Base-by-base conservation (phyloP, 2,797 vertebrate species). In the Bucorvus abyssinicus region DNA sequence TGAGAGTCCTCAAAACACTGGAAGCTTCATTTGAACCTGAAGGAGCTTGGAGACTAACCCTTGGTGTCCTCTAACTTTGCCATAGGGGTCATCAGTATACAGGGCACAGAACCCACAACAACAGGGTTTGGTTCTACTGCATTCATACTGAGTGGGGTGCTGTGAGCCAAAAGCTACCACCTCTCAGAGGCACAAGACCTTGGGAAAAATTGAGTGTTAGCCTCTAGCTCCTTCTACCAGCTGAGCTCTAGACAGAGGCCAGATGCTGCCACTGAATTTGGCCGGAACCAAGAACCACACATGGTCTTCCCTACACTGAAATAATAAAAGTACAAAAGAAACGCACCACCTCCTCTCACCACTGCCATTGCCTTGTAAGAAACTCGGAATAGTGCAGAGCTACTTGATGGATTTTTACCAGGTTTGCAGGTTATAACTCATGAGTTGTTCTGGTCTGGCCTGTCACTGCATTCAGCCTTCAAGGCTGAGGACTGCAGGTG, bases 331-430 rank as follows among this genome's bases (percentile, higher is more conserved):
- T 5, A 10, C 14, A 57, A 79, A 69, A 55, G 12, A 61, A 84
- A 67, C 5, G 9, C 6, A 30, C 21, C 23, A 45, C 9, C 18
- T 71, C 56, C n/a, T n/a, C 16, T 14, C 57, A 52, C 29, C 12
- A 60, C 22, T 0, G 0, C 26, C n/a, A 17, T 1, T 29, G 18
- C 14, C 18, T 67, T 21, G 3, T n/a, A 89, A 63, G 63, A 40
- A 71, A 36, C 10, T 87, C 49, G 63, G 12, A 70, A 83, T 2
- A 55, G 16, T 1, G 12, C 12, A 71, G 42, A 89, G 19, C 10
- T 55, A 49, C 7, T 67, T 23, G 17, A 42, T 29, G 12, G 55
- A n/a, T 50, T 89, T 84, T 75, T 57, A 50, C 14, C 42, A 69
- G 14, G 27, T 27, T 64, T 61, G 44, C 65, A 9, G 5, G 30